phyloP scores from a whole-genome alignment of 1,140 invertebrate genomes.

The Chrysomallon squamiferum region DNA sequence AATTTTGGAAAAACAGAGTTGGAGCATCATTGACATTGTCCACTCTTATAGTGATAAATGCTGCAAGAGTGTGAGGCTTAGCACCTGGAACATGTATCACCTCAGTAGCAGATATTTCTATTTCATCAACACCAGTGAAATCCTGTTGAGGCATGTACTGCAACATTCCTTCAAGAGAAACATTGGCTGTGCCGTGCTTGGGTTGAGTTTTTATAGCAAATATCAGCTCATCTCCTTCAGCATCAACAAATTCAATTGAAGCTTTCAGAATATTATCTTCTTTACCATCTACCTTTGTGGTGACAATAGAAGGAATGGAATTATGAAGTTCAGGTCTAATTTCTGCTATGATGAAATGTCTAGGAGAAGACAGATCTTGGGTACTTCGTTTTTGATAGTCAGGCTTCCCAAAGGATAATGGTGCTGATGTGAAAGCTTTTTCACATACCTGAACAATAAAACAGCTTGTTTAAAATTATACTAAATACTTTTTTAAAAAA shows the following conservation, averaged over 20 bases:
- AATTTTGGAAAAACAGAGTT: background rate
- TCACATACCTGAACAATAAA: too few relatives aligned
- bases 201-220: background rate
- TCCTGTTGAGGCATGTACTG: background rate
- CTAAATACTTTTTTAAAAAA: too few relatives aligned
- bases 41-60: background rate
- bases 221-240: background rate
- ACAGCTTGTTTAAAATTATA: too few relatives aligned
- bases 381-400: background rate
- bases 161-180: background rate
- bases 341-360: background rate
- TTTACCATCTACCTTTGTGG: background rate
- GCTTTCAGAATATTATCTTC: background rate
- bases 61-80: background rate
- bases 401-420: too few relatives aligned
- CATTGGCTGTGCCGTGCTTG: background rate
- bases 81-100: background rate
- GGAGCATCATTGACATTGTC: constrained; percentile 2
- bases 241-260: background rate
- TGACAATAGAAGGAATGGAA: background rate
- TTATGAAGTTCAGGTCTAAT: background rate
- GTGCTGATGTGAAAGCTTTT: too few relatives aligned
- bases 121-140: background rate
- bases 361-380: background rate
- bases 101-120: background rate